Evolutionary conservation across 2,797 vertebrate species (phyloP).

Genomic region (Pangasius krempfi): DNA sequence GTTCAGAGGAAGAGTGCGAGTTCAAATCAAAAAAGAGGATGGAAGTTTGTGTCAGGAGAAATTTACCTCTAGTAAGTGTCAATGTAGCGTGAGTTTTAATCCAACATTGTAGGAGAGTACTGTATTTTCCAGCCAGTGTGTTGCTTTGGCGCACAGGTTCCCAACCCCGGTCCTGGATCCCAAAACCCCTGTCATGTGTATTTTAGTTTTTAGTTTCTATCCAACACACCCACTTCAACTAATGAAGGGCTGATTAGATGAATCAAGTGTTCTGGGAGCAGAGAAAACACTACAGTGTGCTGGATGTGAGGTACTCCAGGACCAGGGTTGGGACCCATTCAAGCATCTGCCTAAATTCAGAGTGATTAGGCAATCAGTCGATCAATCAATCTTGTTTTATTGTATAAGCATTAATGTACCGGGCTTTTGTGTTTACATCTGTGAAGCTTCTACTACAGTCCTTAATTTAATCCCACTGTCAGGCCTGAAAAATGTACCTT

Average conservation of each 20-base stretch:
- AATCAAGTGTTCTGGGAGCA: background rate
- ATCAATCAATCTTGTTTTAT: background rate
- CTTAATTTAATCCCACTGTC: background rate
- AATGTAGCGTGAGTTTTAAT: background rate
- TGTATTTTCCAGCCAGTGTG: background rate
- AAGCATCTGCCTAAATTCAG: background rate
- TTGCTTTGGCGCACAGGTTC: background rate
- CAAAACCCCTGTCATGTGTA: too few relatives aligned
- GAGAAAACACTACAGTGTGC: background rate
- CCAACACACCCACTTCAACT: background rate
- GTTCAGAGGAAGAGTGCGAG: conserved; percentile 87
- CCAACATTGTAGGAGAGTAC: background rate
- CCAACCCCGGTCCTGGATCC: background rate
- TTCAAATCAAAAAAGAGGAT: conserved; percentile 89
- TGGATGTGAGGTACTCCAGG: background rate
- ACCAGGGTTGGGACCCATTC: background rate
- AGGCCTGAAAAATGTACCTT: background rate
- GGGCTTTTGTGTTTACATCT: background rate
- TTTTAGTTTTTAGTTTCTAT: background rate
- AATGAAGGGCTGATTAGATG: background rate
- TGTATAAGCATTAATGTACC: background rate
- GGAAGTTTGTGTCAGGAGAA: conserved; percentile 86
- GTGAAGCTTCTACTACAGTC: background rate
- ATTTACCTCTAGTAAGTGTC: conserved; percentile 85
- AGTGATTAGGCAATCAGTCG: background rate